Evolutionary conservation across 2,888 invertebrate species (phyloP).

Genomic region (Bruchidius siliquastri): DNA sequence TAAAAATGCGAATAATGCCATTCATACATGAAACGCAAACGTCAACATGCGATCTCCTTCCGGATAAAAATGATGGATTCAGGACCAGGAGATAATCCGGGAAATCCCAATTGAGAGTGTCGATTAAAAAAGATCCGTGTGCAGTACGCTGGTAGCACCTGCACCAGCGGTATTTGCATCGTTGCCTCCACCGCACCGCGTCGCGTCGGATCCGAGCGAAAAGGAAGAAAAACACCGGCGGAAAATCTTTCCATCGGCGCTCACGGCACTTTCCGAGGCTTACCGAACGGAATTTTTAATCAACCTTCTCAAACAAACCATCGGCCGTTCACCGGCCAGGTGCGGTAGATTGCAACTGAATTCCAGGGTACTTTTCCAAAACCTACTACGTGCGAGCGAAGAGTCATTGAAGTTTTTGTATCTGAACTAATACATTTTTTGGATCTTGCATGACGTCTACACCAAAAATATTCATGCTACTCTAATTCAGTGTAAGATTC

Average conservation of each 20-base stretch:
- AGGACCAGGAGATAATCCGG: neutral
- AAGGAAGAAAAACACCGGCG: slow-evolving; percentile 45
- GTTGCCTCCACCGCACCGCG: neutral
- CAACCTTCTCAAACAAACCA: slow-evolving; percentile 45
- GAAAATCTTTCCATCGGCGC: slow-evolving; percentile 45
- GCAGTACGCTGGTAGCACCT: neutral
- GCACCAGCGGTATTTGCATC: neutral
- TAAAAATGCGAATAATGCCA: no score
- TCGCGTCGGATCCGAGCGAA: slow-evolving; percentile 16
- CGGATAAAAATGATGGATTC: neutral
- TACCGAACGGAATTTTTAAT: slow-evolving; percentile 48
- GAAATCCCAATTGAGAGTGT: neutral
- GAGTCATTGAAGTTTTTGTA: no score
- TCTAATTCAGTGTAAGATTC: no score
- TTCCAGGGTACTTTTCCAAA: no score
- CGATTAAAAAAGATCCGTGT: neutral
- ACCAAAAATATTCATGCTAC: no score
- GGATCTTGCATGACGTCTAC: no score
- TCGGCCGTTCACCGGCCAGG: neutral
- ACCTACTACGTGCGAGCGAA: no score
- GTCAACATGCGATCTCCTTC: neutral
- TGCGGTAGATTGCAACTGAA: neutral
- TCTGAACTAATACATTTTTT: no score
- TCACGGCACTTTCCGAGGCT: slow-evolving; percentile 45
- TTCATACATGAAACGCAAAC: neutral